Evolutionary conservation across 2,888 invertebrate genomes (phyloP), one percentile per base, ranked within the genome.

Genomic region (Diabrotica balteata): DNA sequence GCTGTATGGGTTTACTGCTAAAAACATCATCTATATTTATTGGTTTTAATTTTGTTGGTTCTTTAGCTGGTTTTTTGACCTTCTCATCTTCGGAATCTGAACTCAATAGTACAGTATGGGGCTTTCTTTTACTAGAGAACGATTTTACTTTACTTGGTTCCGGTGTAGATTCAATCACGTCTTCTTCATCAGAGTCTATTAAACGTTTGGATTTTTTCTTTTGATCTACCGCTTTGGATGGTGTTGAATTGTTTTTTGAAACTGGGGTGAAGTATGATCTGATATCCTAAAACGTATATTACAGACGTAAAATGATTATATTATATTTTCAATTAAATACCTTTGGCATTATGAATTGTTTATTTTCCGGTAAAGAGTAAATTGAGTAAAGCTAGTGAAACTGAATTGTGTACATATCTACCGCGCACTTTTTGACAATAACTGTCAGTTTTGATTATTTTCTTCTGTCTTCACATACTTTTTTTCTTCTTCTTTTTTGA

Each of bases 1-100:
- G 79, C 80, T 88, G 88, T 17, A 91, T 84, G 1, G 90, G 89
- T 66, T 82, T 87, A 53, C 82, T 88, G 8, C 89, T 89, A 85
- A 93, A 92, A 7, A 91, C 78, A 59, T 85, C 82, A 0, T 77
- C 70, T 1, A 87, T 81, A 80, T 89, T 87, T 44, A 86, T 80
- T 7, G 84, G 82, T 78, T 87, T 80, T 61, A 79, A 67, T 67
- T 77, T 63, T 67, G 82, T 83, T 62, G 80, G 80, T 42, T 80
- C 76, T 76, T 70, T 85, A 86, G 75, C 82, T 82, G 83, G 63
- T 58, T 77, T 77, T 59, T 79, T 69, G 51, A 67, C 70, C 50
- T 59, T 50, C 7, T 75, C 72, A 50, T 79, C 74, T 59, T 76
- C 74, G 68, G 78, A 79, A 72, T 79, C 78, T 60, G 78, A 78